phyloP scores from a whole-genome alignment of 2,888 invertebrate genomes.

The Drosophila affinis region DNA sequence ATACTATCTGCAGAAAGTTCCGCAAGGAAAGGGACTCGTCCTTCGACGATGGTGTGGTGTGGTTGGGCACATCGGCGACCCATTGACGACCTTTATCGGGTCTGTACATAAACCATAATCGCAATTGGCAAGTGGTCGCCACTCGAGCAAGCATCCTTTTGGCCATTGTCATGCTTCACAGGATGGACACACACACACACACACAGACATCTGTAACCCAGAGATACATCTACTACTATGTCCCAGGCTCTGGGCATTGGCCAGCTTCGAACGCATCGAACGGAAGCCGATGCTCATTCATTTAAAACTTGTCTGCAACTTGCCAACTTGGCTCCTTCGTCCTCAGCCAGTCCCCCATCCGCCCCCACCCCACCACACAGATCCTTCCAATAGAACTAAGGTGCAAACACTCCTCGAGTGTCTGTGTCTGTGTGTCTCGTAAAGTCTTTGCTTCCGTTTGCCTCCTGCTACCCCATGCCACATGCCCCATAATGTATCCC shows the following conservation, averaged over 20 bases:
- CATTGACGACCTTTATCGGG: constrained; percentile 82
- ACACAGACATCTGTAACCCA: not conserved
- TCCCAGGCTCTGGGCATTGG: constrained; percentile 40
- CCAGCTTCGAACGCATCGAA: constrained; percentile 65
- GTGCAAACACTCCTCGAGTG: constrained; percentile 53
- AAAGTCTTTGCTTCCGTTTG: constrained; percentile 68
- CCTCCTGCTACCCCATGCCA: constrained; percentile 9
- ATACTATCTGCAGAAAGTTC: not conserved
- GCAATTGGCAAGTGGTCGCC: constrained; percentile 80
- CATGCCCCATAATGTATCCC: constrained; percentile 20
- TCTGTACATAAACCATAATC: constrained; percentile 82
- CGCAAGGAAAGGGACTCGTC: constrained; percentile 15
- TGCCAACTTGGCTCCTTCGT: constrained; percentile 66
- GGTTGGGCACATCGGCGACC: constrained; percentile 68
- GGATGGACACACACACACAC: constrained; percentile 35
- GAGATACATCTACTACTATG: constrained; percentile 2
- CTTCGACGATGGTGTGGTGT: not conserved
- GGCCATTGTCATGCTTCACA: constrained; percentile 71
- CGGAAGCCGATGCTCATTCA: constrained; percentile 82
- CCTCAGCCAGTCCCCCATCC: not conserved
- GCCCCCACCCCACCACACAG: not conserved
- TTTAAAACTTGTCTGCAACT: constrained; percentile 83
- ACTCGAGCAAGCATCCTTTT: constrained; percentile 62
- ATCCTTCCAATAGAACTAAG: constrained; percentile 20
- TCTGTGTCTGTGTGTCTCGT: constrained; percentile 37